Conservation (phyloP, 1,140 invertebrate species). For the Drosophila subobscura region DNA sequence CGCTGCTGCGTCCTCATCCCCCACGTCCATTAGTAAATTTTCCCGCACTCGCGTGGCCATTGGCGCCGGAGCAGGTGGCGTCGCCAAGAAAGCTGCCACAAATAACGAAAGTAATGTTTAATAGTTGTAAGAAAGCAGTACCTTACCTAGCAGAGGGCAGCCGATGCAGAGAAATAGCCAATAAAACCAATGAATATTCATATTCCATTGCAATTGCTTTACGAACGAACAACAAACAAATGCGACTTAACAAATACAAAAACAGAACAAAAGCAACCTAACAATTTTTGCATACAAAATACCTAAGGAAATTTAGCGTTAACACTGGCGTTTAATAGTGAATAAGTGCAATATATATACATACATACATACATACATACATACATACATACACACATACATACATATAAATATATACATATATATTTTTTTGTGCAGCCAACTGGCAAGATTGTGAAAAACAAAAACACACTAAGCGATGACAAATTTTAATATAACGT, state of each 20-base stretch:
- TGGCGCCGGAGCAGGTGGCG: constrained; percentile 14
- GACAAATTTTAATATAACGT: constrained; percentile 73
- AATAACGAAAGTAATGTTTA: constrained; percentile 80
- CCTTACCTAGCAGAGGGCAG: constrained; percentile 39
- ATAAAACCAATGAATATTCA: constrained; percentile 7
- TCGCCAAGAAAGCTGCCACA: constrained; percentile 28
- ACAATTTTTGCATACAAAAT: constrained; percentile 49
- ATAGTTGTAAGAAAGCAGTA: constrained; percentile 74
- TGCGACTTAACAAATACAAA: background rate
- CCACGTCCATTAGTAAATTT: constrained; percentile 75
- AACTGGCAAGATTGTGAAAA: constrained; percentile 21
- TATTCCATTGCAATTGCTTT: constrained; percentile 21
- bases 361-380: constrained; percentile 11
- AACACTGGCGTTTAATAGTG: constrained; percentile 58
- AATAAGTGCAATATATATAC: constrained; percentile 62
- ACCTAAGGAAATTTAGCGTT: constrained; percentile 57
- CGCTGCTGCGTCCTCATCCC: constrained; percentile 31
- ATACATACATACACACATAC: constrained; percentile 29
- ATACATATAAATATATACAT: constrained; percentile 27
- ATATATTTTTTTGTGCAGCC: constrained; percentile 73
- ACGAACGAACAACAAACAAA: constrained; percentile 11
- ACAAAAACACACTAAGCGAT: constrained; percentile 21
- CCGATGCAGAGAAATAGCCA: constrained; percentile 18
- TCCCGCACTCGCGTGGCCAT: constrained; percentile 57
- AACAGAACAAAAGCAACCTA: constrained; percentile 20